phyloP scores from a whole-genome alignment of 2,888 invertebrate species.

The Mesorhabditis sp. region DNA sequence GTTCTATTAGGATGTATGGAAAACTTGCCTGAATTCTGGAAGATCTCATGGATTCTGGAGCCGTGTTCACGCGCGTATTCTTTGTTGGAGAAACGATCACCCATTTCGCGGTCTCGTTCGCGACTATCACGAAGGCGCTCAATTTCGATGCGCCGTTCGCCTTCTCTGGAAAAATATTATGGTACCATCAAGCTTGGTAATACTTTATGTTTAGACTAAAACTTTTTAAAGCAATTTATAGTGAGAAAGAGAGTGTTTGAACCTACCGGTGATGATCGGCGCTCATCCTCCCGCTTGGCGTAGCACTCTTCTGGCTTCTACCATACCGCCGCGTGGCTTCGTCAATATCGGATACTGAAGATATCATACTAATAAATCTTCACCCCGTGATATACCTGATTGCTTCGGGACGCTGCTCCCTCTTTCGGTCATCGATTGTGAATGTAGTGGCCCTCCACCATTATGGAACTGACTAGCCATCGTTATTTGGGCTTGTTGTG shows the following conservation, averaged over 20 bases:
- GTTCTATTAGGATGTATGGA: no score
- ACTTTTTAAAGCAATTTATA: neutral
- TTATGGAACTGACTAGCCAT: neutral
- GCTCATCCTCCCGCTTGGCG: neutral
- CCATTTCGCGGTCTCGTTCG: neutral
- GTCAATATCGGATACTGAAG: neutral
- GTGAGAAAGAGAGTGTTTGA: neutral
- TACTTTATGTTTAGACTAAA: neutral
- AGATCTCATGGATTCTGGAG: neutral
- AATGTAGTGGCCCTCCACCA: neutral
- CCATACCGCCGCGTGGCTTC: neutral
- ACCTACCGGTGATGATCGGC: neutral
- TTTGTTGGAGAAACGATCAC: constrained; percentile 2
- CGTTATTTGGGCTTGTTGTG: neutral
- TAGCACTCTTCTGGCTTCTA: neutral
- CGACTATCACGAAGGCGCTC: neutral
- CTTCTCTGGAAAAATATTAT: neutral
- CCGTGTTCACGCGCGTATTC: neutral
- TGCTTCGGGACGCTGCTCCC: neutral
- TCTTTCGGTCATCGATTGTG: neutral
- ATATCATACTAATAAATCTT: no score
- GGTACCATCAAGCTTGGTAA: neutral
- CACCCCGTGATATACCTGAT: neutral
- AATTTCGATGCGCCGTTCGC: neutral
- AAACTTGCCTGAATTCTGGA: neutral